Evolutionary conservation across 2,113 vertebrate genomes (phyloP), one percentile per base, ranked within the genome.

Genomic region (Aphyosemion australe): DNA sequence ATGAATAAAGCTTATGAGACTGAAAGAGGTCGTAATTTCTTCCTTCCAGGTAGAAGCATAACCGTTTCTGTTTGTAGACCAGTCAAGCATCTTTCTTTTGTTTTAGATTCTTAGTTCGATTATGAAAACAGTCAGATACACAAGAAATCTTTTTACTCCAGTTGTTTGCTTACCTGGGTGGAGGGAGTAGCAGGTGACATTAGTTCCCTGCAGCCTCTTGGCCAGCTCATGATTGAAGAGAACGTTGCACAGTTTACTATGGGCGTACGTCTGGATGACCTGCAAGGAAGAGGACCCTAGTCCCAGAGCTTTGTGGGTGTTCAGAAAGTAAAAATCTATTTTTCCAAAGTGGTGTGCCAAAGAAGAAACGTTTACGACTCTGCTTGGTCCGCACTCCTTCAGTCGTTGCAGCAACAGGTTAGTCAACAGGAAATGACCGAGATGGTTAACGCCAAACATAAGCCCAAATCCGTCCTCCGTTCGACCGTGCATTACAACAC

Each of bases 91-190:
- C 4, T 43, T 11, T 12, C 11, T 13, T 43, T n/a, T n/a, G n/a
- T n/a, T n/a, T n/a, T n/a, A n/a, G n/a, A n/a, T n/a, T n/a, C n/a
- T n/a, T n/a, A n/a, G n/a, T n/a, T n/a, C n/a, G n/a, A n/a, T n/a
- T n/a, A n/a, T n/a, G n/a, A n/a, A n/a, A n/a, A n/a, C 12, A 4
- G 3, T 4, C 12, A 2, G 41, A 43, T 13, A 43, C 12, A 13
- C 12, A 31, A n/a, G 32, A 34, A 1, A 13, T 3, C 11, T 53
- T 19, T 50, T 15, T n/a, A n/a, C n/a, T n/a, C n/a, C n/a, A n/a
- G n/a, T n/a, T n/a, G n/a, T n/a, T n/a, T n/a, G n/a, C 90, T 77
- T 20, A 98, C 96, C 97, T 94, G 97, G 96, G 75, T 99, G 95
- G 14, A 95, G 88, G 0, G 93, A 89, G 6, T 94, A 98, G 88